These are phyloP conservation scores for Ambastaia sidthimunki DNA, from an alignment of 2,797 vertebrate genomes.

Conservation along the genomic window DNA sequence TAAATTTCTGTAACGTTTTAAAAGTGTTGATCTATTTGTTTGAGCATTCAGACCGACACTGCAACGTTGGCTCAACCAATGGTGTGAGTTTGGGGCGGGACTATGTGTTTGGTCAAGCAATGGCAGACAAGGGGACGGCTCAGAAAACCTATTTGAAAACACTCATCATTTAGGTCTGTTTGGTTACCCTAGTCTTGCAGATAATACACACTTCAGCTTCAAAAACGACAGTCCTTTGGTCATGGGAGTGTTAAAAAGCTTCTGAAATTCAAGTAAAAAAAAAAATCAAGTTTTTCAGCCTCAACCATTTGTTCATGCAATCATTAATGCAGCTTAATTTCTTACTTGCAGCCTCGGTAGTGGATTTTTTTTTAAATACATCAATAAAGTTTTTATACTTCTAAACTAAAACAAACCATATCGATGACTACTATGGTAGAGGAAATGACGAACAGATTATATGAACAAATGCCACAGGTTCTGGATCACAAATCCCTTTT, in stretches of 20 bases:
- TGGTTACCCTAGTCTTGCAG: not conserved
- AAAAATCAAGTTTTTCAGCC: not conserved
- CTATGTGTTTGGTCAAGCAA: not conserved
- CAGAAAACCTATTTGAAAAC: not conserved
- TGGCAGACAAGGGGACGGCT: not conserved
- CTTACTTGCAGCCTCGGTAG: not conserved
- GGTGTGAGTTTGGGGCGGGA: not conserved
- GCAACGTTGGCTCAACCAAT: not conserved
- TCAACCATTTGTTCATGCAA: slow-evolving; percentile 29
- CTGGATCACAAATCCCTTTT: slow-evolving; percentile 24
- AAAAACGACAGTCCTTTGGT: slow-evolving; percentile 4
- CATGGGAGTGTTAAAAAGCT: not conserved
- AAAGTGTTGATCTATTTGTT: not conserved
- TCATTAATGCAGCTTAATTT: slow-evolving; percentile 3
- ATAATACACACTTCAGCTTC: slow-evolving; percentile 1
- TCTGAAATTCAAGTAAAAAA: slow-evolving; percentile 16
- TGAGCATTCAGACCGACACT: not conserved
- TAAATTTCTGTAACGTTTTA: not conserved
- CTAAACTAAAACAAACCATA: slow-evolving; percentile 16
- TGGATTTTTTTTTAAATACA: not conserved
- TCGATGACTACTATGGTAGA: not conserved
- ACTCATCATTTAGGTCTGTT: not conserved
- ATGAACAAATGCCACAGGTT: slow-evolving; percentile 9
- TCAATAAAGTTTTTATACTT: not conserved
- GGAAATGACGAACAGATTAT: not conserved